Conservation (phyloP, 2,888 invertebrate genomes). For the Drosophila peninsularis region DNA sequence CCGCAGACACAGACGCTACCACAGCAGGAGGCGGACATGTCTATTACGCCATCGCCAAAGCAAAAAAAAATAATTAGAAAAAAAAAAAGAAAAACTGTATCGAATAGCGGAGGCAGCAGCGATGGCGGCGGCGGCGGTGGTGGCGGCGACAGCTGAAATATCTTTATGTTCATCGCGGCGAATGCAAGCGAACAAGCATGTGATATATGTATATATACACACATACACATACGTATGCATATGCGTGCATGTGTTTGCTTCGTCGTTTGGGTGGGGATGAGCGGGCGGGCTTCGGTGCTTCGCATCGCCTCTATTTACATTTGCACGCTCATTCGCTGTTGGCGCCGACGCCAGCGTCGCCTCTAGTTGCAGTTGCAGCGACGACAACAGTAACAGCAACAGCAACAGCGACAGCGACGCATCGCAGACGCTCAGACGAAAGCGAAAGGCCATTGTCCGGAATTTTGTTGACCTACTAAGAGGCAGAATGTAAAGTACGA, state of each 20-base stretch:
- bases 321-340: slow-evolving; percentile 52
- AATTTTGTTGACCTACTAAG: slow-evolving; percentile 85
- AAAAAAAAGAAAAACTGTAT: slow-evolving; percentile 40
- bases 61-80: slow-evolving; percentile 27
- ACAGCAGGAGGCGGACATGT: slow-evolving; percentile 62
- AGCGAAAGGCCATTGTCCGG: slow-evolving; percentile 85
- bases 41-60: slow-evolving; percentile 73
- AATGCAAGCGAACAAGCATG: slow-evolving; percentile 41
- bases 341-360: slow-evolving; percentile 49
- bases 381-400: slow-evolving; percentile 18
- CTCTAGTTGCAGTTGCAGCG: slow-evolving; percentile 58
- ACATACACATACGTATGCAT: background rate
- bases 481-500: slow-evolving; percentile 77
- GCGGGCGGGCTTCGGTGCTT: slow-evolving; percentile 18
- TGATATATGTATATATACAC: slow-evolving; percentile 1
- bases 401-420: slow-evolving; percentile 43
- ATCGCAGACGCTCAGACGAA: slow-evolving; percentile 82
- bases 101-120: slow-evolving; percentile 17
- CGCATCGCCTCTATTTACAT: slow-evolving; percentile 68
- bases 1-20: slow-evolving; percentile 43
- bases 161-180: slow-evolving; percentile 64
- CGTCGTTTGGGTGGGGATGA: background rate
- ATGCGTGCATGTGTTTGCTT: slow-evolving; percentile 13
- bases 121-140: background rate
- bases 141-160: slow-evolving; percentile 36